phyloP scores from a whole-genome alignment of 2,113 vertebrate species.

The Scartelaos histophorus region DNA sequence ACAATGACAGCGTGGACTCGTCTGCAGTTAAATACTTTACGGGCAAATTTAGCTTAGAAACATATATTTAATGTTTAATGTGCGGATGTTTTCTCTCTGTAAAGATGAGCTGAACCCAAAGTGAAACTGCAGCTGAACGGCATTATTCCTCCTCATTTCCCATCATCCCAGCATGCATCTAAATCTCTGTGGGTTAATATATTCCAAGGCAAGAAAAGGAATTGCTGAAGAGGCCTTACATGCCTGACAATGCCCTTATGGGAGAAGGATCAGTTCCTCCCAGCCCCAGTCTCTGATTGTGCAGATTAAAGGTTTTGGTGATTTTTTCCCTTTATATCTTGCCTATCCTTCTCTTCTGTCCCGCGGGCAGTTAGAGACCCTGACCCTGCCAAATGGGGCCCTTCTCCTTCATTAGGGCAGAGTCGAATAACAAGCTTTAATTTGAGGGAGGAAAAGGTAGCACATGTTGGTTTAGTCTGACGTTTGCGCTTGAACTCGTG shows the following conservation, averaged over 20 bases:
- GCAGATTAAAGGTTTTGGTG: conserved; percentile 67
- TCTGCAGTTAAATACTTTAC: not conserved
- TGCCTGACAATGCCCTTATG: conserved; percentile 46
- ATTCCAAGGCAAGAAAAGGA: conserved; percentile 30
- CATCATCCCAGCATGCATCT: conserved; percentile 6
- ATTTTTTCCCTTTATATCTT: conserved; percentile 18
- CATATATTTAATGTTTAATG: too few relatives aligned
- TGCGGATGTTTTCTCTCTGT: not conserved
- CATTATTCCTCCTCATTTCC: not conserved
- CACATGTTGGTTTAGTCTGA: not conserved
- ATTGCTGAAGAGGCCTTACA: conserved; percentile 38
- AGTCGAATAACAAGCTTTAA: not conserved
- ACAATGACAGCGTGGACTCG: too few relatives aligned
- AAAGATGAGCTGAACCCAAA: not conserved
- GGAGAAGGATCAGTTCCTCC: conserved; percentile 56
- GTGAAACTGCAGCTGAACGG: not conserved
- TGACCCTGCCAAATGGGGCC: conserved; percentile 25
- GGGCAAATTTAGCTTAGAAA: not conserved
- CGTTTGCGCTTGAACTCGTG: not conserved
- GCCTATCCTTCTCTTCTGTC: conserved; percentile 41
- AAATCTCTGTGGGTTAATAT: conserved; percentile 30
- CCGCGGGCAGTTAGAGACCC: conserved; percentile 54
- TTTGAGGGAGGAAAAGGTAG: not conserved
- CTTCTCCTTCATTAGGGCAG: not conserved
- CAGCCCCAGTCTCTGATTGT: conserved; percentile 50